These are phyloP conservation scores for Microcebus murinus DNA, from an alignment of 2,113 vertebrate species.

Conservation along the genomic window DNA sequence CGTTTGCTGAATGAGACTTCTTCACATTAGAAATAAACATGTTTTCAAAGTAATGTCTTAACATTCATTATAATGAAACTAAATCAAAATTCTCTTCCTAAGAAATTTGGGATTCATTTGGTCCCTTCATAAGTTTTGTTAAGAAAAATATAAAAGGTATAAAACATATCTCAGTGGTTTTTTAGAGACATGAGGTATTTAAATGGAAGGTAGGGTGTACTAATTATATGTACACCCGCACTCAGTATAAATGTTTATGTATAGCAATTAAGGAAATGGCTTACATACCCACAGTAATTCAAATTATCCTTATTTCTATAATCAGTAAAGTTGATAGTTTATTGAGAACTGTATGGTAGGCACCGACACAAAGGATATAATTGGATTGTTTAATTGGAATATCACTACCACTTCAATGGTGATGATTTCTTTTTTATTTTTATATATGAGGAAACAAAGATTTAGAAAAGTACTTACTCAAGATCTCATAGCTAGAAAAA, in stretches of 20 bases:
- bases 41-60: neutral
- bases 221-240: neutral
- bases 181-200: neutral
- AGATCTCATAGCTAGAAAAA: neutral
- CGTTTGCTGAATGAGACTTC: neutral
- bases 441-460: neutral
- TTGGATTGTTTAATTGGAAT: neutral
- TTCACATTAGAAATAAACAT: neutral
- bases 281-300: neutral
- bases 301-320: neutral
- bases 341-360: neutral
- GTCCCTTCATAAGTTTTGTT: neutral
- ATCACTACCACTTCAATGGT: neutral
- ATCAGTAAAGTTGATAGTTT: neutral
- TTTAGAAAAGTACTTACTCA: neutral
- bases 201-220: neutral
- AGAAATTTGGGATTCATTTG: neutral
- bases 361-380: neutral
- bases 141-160: neutral
- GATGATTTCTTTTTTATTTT: neutral
- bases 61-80: neutral
- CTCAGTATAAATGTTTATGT: neutral
- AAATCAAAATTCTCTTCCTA: neutral
- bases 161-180: neutral
- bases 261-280: neutral